Evolutionary conservation across 2,113 vertebrate species (phyloP), one percentile per base, ranked within the genome.

Genomic region (Sebastes fasciatus): DNA sequence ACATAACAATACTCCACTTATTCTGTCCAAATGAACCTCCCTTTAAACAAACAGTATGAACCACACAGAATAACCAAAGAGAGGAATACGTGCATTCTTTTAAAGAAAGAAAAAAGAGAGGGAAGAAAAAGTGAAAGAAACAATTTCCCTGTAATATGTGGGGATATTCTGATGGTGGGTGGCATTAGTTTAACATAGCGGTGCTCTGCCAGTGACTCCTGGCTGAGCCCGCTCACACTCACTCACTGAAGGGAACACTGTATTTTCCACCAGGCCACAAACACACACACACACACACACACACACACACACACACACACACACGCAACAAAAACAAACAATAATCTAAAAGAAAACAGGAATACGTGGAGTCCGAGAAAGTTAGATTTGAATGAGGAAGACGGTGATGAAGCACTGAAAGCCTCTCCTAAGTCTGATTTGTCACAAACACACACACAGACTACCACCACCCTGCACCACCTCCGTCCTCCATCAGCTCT

Each of bases 151-250:
- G 80, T 91, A 86, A 88, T 79, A 77, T 77, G 83, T 72, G 49
- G 63, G 79, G 80, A 83, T 88, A 85, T 84, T 90, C 68, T 89
- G 78, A 46, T 70, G 78, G 90, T 93, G 86, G 91, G 94, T 92
- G 91, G 93, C 84, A 90, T 88, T 79, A 77, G 74, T 83, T 89
- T 83, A 83, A 74, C 75, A 68, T 40, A 45, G 77, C 73, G 54
- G 57, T 42, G 72, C 62, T 65, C 79, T 91, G 90, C 88, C 88
- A 91, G 77, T 82, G 79, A 91, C 86, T 89, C 83, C 82, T 91
- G 91, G 91, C 90, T 89, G 86, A 89, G 89, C 80, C 81, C 67
- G 34, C 77, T 85, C 78, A 48, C 83, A 74, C 64, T 84, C 66
- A 87, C 72, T 86, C 58, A 73, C 73, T 73, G 67, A 77, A 65